Conservation (phyloP, 2,113 vertebrate genomes). For the Cyanoliseus patagonus region DNA sequence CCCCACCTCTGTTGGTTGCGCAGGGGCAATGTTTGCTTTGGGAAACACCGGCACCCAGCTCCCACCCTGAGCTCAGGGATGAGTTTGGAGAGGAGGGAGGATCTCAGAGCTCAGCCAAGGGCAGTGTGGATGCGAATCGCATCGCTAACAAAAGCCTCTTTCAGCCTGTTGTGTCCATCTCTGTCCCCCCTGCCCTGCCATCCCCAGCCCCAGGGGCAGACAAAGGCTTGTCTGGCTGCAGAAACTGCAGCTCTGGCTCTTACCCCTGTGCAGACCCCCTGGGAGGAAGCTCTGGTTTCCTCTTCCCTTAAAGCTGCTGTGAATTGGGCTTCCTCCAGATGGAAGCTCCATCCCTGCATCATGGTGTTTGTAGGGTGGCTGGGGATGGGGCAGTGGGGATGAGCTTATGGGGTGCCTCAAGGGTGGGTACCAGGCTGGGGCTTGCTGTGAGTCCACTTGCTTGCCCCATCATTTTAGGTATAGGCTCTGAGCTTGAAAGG, state of each 20-base stretch:
- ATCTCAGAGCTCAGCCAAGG: background rate
- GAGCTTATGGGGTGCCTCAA: background rate
- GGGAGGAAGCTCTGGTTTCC: conserved; percentile 17
- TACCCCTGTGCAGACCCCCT: background rate
- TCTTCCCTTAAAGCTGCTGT: background rate
- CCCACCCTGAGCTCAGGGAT: rapidly evolving
- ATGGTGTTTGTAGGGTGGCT: background rate
- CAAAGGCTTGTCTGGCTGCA: background rate
- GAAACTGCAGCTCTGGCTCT: background rate
- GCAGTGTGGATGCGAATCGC: background rate
- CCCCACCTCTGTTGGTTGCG: rapidly evolving
- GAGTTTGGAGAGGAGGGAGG: background rate
- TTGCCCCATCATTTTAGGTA: background rate
- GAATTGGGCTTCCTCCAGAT: background rate
- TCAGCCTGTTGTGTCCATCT: background rate
- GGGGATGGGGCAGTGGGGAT: background rate
- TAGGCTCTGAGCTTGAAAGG: background rate
- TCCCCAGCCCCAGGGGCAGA: background rate
- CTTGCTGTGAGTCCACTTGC: rapidly evolving
- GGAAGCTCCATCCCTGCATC: background rate
- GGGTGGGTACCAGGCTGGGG: background rate
- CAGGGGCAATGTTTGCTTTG: background rate
- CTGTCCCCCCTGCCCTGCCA: background rate
- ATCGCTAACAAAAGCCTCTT: conserved; percentile 42
- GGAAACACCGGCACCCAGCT: background rate